Evolutionary conservation across 2,797 vertebrate species (phyloP), one percentile per base, ranked within the genome.

Genomic region (Gouania willdenowi): DNA sequence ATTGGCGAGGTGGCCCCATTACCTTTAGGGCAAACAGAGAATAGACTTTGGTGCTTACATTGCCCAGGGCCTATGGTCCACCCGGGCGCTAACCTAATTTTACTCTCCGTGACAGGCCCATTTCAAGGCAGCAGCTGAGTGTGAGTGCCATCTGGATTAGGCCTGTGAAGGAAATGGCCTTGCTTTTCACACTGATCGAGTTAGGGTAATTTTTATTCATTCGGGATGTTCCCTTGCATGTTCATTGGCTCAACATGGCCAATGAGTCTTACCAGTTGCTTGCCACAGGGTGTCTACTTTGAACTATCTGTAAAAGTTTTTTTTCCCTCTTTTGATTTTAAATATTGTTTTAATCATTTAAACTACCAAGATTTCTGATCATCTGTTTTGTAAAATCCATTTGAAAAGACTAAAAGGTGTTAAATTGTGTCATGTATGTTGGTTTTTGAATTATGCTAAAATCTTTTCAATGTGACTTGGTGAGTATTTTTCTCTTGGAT

Each of bases 211-310:
- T 88, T 90, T 89, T 87, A 89, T 89, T 90, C 81, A 86, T 89
- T 78, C 71, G 83, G 79, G 82, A 88, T 89, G 88, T 88, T 84
- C 77, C 77, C 75, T 76, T 79, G 87, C 76, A 86, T 86, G 85
- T 87, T 90, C 90, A 90, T 83, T 88, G 81, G 82, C 87, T 89
- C 88, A 90, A 82, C 79, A 86, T 89, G 85, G 79, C 52, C 71
- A 74, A 73, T 66, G 57, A 86, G 84, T 88, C 81, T 76, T 34
- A 72, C 72, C 71, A 72, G 68, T 75, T 77, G 61, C 71, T 77
- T 33, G 55, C 58, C 51, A 72, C 68, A 75, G 56, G 66, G 71
- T 48, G 56, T 56, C 46, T 49, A 57, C 52, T 58, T 80, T 35
- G 43, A 66, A 61, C 20, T 58, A 25, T 28, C 42, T 48, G 58